Evolutionary conservation across 2,113 vertebrate genomes (phyloP).

Genomic region (Steatornis caripensis): DNA sequence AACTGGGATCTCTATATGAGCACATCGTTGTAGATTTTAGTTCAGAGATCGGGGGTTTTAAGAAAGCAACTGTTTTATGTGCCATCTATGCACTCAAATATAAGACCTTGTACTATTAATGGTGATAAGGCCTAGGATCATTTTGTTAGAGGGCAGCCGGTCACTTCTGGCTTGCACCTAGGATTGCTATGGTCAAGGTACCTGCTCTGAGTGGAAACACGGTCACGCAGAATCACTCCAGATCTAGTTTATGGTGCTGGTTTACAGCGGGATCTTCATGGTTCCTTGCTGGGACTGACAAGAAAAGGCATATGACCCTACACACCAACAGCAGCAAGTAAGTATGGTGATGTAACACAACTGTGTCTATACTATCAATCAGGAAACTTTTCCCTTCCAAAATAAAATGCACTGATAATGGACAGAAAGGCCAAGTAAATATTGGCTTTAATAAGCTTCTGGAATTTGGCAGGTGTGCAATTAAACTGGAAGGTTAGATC

Average conservation of each 20-base stretch:
- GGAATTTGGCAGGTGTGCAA: not conserved
- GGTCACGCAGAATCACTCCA: not conserved
- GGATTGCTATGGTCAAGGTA: not conserved
- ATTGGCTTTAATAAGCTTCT: not conserved
- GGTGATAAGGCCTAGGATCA: not conserved
- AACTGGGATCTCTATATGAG: conserved; percentile 11
- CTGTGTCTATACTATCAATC: not conserved
- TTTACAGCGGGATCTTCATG: not conserved
- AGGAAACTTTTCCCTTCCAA: not conserved
- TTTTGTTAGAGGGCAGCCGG: not conserved
- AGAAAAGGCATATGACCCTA: not conserved
- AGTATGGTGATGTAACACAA: not conserved
- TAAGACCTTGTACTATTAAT: not conserved
- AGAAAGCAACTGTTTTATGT: not conserved
- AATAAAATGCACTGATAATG: not conserved
- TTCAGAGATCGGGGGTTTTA: not conserved
- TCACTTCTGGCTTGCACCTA: not conserved
- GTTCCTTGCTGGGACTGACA: not conserved
- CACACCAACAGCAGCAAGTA: not conserved
- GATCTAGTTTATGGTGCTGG: not conserved
- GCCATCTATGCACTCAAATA: not conserved
- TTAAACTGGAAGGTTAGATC: not conserved
- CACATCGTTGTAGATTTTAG: not conserved
- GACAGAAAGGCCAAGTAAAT: not conserved
- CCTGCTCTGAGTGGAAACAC: not conserved